Evolutionary conservation across 2,113 vertebrate species (phyloP), one percentile per base, ranked within the genome.

Genomic region (Lota lota): DNA sequence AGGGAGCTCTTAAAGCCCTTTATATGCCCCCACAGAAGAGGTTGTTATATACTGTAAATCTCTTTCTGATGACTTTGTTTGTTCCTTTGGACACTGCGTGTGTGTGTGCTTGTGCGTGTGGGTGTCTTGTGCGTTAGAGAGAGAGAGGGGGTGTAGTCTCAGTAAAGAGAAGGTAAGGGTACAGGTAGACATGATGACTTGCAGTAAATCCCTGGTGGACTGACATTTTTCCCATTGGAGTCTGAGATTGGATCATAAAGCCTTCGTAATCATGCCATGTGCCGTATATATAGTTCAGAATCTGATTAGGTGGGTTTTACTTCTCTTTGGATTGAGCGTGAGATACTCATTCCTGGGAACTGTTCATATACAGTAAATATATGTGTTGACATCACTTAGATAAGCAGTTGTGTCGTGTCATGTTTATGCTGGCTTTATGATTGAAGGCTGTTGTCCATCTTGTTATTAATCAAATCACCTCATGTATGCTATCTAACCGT

Each of bases 121-220:
- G 1, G 53, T 56, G 17, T 56, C 3, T 54, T 54, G 53, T 54
- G 53, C 17, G 53, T 54, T 1, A 17, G 53, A 17, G 53, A 18
- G 53, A 18, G 53, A 18, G 53, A 18, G 53, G 4, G 17, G 40
- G 40, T 47, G 40, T 47, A 18, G 53, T 94, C 90, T 92, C 90
- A 93, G 88, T 90, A 87, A 90, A 93, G 91, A 91, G 92, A 92
- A 97, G 95, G 95, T 96, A 95, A 95, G 94, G 88, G 84, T 64
- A 17, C 17, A 56, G 53, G 53, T 56, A 18, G 53, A 56, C 40
- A 5, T 56, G 53, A 17, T 17, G 53, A 56, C 53, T 56, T n/a
- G 17, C 53, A 17, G 17, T 56, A 18, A 5, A 56, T 56, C 53
- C 53, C 53, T 17, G 53, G 15, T n/a, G 53, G 12, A 10, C 53